Conservation (phyloP, 2,888 invertebrate species). For the Cerastis rubricosa region DNA sequence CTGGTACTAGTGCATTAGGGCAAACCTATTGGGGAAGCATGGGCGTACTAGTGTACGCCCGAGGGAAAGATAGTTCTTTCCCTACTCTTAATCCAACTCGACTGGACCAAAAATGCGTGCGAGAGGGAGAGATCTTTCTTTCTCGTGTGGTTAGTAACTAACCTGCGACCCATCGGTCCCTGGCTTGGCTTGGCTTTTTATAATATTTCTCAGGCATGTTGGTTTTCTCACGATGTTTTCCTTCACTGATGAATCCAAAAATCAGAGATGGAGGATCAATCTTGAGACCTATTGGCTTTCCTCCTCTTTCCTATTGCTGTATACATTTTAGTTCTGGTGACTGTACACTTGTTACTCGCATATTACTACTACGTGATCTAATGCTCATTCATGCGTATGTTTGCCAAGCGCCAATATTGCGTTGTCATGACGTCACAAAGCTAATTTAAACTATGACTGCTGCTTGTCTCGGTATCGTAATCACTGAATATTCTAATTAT, state of each 20-base stretch:
- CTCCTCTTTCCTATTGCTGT: neutral
- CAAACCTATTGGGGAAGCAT: neutral
- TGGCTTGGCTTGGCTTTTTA: too few relatives aligned
- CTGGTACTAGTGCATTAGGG: neutral
- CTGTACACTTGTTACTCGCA: neutral
- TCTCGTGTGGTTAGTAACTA: too few relatives aligned
- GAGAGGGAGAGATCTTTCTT: neutral
- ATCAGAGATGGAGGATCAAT: too few relatives aligned
- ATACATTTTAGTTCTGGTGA: neutral
- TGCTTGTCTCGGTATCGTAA: conserved; percentile 16
- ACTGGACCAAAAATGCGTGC: neutral
- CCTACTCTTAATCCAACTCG: neutral
- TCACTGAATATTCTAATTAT: conserved; percentile 13
- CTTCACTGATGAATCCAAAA: too few relatives aligned
- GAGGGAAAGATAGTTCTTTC: too few relatives aligned
- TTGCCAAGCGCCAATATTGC: conserved; percentile 38
- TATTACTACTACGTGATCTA: conserved; percentile 21
- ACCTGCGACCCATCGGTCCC: too few relatives aligned
- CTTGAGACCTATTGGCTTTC: too few relatives aligned
- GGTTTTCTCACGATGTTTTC: too few relatives aligned
- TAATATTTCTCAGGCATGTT: too few relatives aligned
- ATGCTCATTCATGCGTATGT: conserved; percentile 53
- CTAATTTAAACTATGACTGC: conserved; percentile 43
- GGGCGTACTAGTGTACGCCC: too few relatives aligned
- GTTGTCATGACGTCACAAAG: conserved; percentile 22